These are phyloP conservation scores for Epinephelus awoara DNA, from an alignment of 2,797 vertebrate species.

Conservation along the genomic window DNA sequence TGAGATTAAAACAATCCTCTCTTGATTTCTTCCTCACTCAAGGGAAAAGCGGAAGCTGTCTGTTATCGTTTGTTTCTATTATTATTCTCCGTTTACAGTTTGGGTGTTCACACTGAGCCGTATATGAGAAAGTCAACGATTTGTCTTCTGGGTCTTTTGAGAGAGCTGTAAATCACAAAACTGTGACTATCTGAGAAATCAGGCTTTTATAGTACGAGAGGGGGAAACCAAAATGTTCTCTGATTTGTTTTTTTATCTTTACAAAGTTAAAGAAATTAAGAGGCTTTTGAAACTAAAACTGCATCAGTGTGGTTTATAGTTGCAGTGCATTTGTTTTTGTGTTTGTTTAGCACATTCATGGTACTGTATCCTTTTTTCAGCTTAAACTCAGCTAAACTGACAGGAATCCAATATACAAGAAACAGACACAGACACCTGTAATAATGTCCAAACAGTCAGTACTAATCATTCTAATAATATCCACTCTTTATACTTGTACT, in stretches of 20 bases:
- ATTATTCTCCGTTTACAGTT: constrained; percentile 72
- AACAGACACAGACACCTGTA: too few species aligned
- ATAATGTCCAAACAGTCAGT: too few species aligned
- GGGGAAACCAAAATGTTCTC: constrained; percentile 19
- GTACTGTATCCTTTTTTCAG: neutral
- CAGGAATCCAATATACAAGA: too few species aligned
- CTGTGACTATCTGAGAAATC: constrained; percentile 27
- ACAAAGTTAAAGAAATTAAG: neutral
- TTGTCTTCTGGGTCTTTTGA: constrained; percentile 32
- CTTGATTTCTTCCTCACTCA: constrained; percentile 79
- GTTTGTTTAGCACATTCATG: neutral
- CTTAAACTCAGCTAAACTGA: too few species aligned
- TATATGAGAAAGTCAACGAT: constrained; percentile 48
- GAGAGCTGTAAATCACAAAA: constrained; percentile 12
- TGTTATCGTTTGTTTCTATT: constrained; percentile 77
- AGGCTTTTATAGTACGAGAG: constrained; percentile 24
- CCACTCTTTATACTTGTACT: too few species aligned
- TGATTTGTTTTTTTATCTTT: constrained; percentile 10
- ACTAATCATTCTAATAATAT: too few species aligned
- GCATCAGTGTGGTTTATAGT: neutral
- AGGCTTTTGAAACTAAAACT: neutral
- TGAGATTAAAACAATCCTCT: constrained; percentile 80
- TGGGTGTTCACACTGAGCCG: constrained; percentile 58
- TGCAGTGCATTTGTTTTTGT: neutral
- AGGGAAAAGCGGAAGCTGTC: constrained; percentile 73